These are phyloP conservation scores for Caenorhabditis doughertyi DNA, from an alignment of 2,888 invertebrate species.

Conservation along the genomic window DNA sequence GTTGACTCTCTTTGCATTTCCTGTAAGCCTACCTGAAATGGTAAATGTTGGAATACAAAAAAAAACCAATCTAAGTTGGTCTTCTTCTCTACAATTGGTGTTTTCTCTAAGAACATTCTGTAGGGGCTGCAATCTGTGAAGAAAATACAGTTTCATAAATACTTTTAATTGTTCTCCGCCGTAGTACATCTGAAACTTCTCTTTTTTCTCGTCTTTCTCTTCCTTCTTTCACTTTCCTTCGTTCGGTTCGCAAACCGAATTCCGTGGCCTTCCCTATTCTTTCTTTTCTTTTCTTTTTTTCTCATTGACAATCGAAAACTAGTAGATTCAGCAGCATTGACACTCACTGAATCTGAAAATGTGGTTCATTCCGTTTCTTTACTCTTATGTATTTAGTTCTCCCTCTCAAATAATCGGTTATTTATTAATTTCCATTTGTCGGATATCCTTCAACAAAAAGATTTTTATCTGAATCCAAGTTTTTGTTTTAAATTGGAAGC, in stretches of 20 bases:
- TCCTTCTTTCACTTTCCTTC: slow-evolving; percentile 51
- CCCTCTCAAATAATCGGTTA: neutral
- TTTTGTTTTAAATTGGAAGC: slow-evolving; percentile 5
- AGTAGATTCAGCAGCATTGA: slow-evolving; percentile 28
- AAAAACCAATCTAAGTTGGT: neutral
- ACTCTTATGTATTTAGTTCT: neutral
- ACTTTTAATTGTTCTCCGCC: slow-evolving; percentile 30
- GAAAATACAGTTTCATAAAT: no score
- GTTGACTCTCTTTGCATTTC: slow-evolving; percentile 13
- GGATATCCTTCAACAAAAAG: slow-evolving; percentile 1
- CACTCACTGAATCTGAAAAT: slow-evolving; percentile 36
- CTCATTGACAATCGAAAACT: slow-evolving; percentile 28
- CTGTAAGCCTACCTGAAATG: neutral
- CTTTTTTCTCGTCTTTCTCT: slow-evolving; percentile 4
- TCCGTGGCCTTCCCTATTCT: slow-evolving; percentile 20
- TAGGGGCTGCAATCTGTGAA: no score
- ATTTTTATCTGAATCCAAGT: slow-evolving; percentile 9
- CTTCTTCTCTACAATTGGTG: no score
- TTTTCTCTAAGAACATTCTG: no score
- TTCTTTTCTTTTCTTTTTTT: slow-evolving; percentile 4
- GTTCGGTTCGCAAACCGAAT: slow-evolving; percentile 55
- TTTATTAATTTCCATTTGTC: neutral
- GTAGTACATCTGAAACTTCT: slow-evolving; percentile 30
- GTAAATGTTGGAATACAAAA: neutral
- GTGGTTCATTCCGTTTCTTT: slow-evolving; percentile 22